A percentile compares a stretch with the other conserved stretches of the same genome.
These are phyloP conservation scores for Cynopterus brachyotis DNA, from an alignment of 2,113 vertebrate genomes.

Conservation along the genomic window DNA sequence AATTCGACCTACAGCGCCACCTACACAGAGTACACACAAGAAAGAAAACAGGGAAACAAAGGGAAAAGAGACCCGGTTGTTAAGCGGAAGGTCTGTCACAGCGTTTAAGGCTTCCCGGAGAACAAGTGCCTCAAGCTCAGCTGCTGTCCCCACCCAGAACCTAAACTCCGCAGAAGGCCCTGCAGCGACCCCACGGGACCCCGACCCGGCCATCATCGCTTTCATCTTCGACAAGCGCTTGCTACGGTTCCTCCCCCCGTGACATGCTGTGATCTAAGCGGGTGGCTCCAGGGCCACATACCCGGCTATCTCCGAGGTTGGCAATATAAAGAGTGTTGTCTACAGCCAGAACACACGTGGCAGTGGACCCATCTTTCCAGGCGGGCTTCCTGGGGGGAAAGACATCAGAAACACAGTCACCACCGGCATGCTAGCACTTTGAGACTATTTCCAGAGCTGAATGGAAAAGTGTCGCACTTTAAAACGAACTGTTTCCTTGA, in stretches of 20 bases:
- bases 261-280: not conserved
- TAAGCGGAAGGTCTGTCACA: not conserved
- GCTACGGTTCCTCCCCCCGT: accelerated
- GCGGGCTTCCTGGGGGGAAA: slow-evolving; percentile 91
- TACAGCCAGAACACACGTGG: slow-evolving; percentile 93
- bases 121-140: not conserved
- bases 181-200: not conserved
- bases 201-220: accelerated
- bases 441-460: not conserved
- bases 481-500: not conserved
- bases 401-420: slow-evolving; percentile 30
- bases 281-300: slow-evolving; percentile 71
- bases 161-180: too few species aligned
- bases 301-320: slow-evolving; percentile 97
- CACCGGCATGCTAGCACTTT: not conserved
- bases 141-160: not conserved
- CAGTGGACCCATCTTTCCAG: slow-evolving; percentile 98
- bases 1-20: not conserved
- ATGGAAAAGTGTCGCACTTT: too few species aligned
- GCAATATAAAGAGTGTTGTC: slow-evolving; percentile 94
- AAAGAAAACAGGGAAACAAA: too few species aligned
- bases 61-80: not conserved
- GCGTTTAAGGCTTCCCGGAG: not conserved
- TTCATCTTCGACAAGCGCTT: not conserved
- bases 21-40: not conserved